Conservation (phyloP, 2,113 vertebrate species). For the Corapipo altera region DNA sequence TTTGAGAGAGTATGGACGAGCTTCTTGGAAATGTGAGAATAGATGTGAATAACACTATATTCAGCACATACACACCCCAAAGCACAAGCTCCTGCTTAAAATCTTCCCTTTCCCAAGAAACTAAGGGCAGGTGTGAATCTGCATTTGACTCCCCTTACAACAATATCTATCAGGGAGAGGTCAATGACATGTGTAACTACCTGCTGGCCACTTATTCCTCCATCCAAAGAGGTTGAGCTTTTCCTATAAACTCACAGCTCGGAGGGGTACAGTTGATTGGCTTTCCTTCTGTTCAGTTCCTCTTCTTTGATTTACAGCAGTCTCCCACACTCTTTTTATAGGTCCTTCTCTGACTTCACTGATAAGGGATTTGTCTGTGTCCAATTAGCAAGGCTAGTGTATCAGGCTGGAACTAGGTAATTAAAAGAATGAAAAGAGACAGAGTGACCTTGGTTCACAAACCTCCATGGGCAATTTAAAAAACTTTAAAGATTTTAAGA, state of each 20-base stretch:
- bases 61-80: neutral
- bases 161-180: slow-evolving; percentile 11
- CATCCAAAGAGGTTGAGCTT: neutral
- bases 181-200: slow-evolving; percentile 59
- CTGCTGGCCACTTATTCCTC: slow-evolving; percentile 45
- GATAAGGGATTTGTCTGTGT: slow-evolving; percentile 56
- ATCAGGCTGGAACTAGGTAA: slow-evolving; percentile 61
- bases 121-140: slow-evolving; percentile 14
- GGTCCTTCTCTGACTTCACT: slow-evolving; percentile 44
- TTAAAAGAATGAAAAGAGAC: slow-evolving; percentile 54
- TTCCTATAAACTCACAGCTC: slow-evolving; percentile 46
- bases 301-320: slow-evolving; percentile 60
- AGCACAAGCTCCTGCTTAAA: neutral
- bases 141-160: slow-evolving; percentile 10
- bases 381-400: slow-evolving; percentile 65
- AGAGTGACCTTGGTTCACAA: slow-evolving; percentile 59
- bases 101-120: neutral
- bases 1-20: neutral
- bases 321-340: slow-evolving; percentile 25
- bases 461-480: slow-evolving; percentile 42
- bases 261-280: slow-evolving; percentile 59
- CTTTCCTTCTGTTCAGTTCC: slow-evolving; percentile 65
- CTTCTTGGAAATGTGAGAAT: neutral
- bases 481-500: slow-evolving; percentile 42
- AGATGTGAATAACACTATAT: neutral